Base-by-base conservation (phyloP, 2,797 vertebrate genomes). In the Salmo trutta region DNA sequence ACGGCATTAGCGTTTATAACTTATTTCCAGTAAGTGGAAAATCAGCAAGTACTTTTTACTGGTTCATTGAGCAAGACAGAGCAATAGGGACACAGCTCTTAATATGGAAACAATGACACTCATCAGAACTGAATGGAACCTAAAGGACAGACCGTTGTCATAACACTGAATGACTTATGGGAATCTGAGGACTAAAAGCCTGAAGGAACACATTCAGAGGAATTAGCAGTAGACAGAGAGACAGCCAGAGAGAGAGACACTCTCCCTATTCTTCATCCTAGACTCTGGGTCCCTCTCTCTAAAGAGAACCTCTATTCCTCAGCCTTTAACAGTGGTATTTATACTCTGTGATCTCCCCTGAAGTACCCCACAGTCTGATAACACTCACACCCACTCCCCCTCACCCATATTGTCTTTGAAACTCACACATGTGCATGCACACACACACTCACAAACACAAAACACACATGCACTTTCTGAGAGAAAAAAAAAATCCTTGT, bases 271-370 rank as follows among this genome's bases (percentile, higher is more conserved):
- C 47, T 73, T 79, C 71, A 47, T 67, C 65, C 24, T 2, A 12
- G 12, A 1, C 74, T 64, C 36, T 71, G 21, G 21, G 65, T 21
- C 15, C n/a, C 6, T 3, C 15, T 62, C 73, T 27, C 66, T 52
- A 85, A 81, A 89, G 41, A 80, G 21, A 14, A 36, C 51, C 7
- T 74, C 81, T 87, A 81, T 86, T 88, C 64, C n/a, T 62, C 7
- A 73, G 52, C 76, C 68, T n/a, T 83, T 82, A 78, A 65, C 66
- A 82, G 36, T 66, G 77, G 80, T 85, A 88, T 88, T 86, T 81
- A 74, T 82, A 86, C 31, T 83, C 75, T 12, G 84, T 12, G 84
- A 91, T 10, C 59, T 90, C 81, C 76, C 21, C 4, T 51, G 12
- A 73, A 69, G 27, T 8, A 2, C 3, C 6, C 59, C 27, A 14